Conservation (phyloP, 2,797 vertebrate species). For the Acrossocheilus wenchowensis region DNA sequence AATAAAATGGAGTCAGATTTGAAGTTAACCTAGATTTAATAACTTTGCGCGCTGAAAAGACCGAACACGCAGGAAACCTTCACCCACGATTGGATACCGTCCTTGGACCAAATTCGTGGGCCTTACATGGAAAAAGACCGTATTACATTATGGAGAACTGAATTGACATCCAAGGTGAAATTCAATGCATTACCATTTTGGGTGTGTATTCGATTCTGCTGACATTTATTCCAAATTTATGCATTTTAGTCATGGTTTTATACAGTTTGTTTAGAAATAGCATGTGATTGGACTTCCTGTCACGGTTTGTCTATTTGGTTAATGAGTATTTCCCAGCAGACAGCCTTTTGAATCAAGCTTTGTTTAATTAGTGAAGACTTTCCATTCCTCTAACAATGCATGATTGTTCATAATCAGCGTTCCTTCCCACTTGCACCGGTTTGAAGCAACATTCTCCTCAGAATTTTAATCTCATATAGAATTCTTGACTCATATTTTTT, state of each 20-base stretch:
- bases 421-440: slow-evolving; percentile 13
- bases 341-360: not conserved
- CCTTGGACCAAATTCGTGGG: too few relatives aligned
- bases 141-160: not conserved
- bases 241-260: not conserved
- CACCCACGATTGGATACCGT: too few relatives aligned
- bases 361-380: slow-evolving; percentile 21
- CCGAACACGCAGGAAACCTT: too few relatives aligned
- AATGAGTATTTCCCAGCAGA: slow-evolving; percentile 13
- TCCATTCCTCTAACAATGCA: slow-evolving; percentile 7
- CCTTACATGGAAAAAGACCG: not conserved
- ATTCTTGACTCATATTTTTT: not conserved
- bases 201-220: not conserved
- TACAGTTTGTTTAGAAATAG: not conserved
- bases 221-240: not conserved
- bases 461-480: not conserved
- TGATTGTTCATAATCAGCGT: slow-evolving; percentile 28
- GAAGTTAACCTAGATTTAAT: too few relatives aligned
- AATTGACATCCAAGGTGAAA: too few relatives aligned
- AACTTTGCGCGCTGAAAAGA: too few relatives aligned
- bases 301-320: not conserved
- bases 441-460: not conserved
- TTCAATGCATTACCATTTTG: not conserved
- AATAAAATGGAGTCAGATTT: too few relatives aligned
- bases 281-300: not conserved